Conservation (phyloP, 1,140 invertebrate species). For the Eumaeus atala region DNA sequence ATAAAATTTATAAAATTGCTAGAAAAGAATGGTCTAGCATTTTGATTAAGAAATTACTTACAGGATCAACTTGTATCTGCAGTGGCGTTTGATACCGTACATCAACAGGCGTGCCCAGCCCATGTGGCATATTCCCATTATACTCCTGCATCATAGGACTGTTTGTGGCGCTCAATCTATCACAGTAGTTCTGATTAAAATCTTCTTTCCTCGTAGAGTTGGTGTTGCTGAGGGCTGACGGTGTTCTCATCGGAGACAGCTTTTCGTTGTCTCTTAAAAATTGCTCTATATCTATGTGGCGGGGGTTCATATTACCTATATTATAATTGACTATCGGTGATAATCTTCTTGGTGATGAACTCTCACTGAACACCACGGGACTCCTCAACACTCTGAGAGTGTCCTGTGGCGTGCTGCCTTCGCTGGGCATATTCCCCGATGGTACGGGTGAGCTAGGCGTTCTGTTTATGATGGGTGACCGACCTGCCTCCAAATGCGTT, state of each 20-base stretch:
- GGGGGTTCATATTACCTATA: constrained; percentile 72
- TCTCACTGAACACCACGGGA: constrained; percentile 62
- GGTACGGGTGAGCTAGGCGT: constrained; percentile 47
- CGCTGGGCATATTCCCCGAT: constrained; percentile 33
- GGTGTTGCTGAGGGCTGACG: constrained; percentile 43
- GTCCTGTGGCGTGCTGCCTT: constrained; percentile 56
- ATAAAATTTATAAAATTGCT: too few species aligned
- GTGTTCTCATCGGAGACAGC: constrained; percentile 43
- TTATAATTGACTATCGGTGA: constrained; percentile 71
- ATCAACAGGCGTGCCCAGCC: constrained; percentile 41
- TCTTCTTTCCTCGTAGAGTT: constrained; percentile 56
- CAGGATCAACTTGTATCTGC: constrained; percentile 79
- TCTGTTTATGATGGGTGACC: constrained; percentile 41
- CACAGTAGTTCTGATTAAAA: constrained; percentile 67
- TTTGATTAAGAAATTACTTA: constrained; percentile 59
- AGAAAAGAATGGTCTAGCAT: neutral
- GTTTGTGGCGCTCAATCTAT: constrained; percentile 49
- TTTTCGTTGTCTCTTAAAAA: constrained; percentile 62
- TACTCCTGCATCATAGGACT: constrained; percentile 55
- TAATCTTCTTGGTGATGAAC: constrained; percentile 56
- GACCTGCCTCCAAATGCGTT: constrained; percentile 31
- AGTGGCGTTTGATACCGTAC: constrained; percentile 71
- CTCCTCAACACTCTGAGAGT: constrained; percentile 48
- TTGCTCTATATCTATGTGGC: constrained; percentile 68
- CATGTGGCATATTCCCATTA: constrained; percentile 52